Percentiles rank a stretch among this genome's conserved stretches.
Evolutionary conservation across 2,797 vertebrate genomes (phyloP).

Genomic region (Euthynnus affinis): DNA sequence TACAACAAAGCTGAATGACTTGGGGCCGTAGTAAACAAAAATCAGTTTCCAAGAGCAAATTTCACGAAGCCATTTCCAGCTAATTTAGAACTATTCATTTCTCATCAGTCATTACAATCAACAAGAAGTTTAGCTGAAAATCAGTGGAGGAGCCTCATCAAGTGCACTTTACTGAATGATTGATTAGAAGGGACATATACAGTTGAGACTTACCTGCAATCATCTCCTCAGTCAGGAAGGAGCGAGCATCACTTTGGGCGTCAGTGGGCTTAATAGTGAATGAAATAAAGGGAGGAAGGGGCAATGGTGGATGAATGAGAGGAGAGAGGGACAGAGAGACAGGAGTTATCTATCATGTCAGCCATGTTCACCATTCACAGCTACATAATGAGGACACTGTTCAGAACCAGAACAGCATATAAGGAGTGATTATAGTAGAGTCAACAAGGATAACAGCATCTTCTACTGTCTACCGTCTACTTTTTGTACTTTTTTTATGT

Average conservation of each 20-base stretch:
- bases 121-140: not conserved
- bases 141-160: not conserved
- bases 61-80: too few relatives aligned
- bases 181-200: not conserved
- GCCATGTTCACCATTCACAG: not conserved
- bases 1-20: not conserved
- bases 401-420: not conserved
- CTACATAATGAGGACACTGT: not conserved
- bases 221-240: conserved; percentile 98
- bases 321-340: conserved; percentile 7
- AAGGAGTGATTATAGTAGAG: not conserved
- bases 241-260: conserved; percentile 95
- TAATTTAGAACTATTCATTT: too few relatives aligned
- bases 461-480: too few relatives aligned
- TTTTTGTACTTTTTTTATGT: too few relatives aligned
- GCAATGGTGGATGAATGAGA: not conserved
- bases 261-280: conserved; percentile 89
- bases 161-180: not conserved
- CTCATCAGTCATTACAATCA: not conserved
- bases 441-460: too few relatives aligned
- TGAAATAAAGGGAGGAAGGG: not conserved
- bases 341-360: not conserved
- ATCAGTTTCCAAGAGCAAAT: not conserved
- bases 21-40: too few relatives aligned
- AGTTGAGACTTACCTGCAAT: conserved; percentile 88